These are phyloP conservation scores for Cynaeus angustus DNA, from an alignment of 2,888 invertebrate genomes.

Conservation along the genomic window DNA sequence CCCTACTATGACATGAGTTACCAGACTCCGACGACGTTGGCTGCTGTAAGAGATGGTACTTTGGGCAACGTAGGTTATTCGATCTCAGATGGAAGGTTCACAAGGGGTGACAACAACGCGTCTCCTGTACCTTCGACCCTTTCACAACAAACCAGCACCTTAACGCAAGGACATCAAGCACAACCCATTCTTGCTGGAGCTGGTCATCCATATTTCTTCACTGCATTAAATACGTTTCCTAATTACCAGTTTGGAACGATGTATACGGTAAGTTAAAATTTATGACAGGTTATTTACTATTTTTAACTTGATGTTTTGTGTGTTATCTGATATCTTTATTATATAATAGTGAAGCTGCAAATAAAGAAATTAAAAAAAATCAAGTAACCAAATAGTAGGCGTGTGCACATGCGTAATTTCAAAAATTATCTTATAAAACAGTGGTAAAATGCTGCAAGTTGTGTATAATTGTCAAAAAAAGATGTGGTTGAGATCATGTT, in stretches of 20 bases:
- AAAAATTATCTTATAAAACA: too few relatives aligned
- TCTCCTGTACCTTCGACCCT: conserved; percentile 86
- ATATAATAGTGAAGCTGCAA: too few relatives aligned
- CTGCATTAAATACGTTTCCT: conserved; percentile 79
- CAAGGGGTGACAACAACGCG: conserved; percentile 84
- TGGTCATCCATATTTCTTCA: conserved; percentile 83
- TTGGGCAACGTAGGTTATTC: conserved; percentile 81
- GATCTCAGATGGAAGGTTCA: conserved; percentile 81
- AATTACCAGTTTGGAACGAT: conserved; percentile 83
- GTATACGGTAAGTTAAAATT: conserved; percentile 76
- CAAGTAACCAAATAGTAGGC: too few relatives aligned
- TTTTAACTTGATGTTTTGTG: too few relatives aligned
- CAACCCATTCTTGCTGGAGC: conserved; percentile 77
- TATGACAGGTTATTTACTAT: too few relatives aligned
- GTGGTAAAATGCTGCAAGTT: too few relatives aligned
- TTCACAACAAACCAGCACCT: conserved; percentile 79
- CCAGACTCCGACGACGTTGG: conserved; percentile 82
- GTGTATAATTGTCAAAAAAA: too few relatives aligned
- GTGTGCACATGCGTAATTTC: too few relatives aligned
- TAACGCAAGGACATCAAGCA: conserved; percentile 75
- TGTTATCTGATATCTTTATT: too few relatives aligned
- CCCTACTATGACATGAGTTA: conserved; percentile 85
- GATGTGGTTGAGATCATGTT: too few relatives aligned
- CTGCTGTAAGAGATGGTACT: conserved; percentile 79
- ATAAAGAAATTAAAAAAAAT: too few relatives aligned